Conservation (phyloP, 2,888 invertebrate species). For the Acheta domesticus region DNA sequence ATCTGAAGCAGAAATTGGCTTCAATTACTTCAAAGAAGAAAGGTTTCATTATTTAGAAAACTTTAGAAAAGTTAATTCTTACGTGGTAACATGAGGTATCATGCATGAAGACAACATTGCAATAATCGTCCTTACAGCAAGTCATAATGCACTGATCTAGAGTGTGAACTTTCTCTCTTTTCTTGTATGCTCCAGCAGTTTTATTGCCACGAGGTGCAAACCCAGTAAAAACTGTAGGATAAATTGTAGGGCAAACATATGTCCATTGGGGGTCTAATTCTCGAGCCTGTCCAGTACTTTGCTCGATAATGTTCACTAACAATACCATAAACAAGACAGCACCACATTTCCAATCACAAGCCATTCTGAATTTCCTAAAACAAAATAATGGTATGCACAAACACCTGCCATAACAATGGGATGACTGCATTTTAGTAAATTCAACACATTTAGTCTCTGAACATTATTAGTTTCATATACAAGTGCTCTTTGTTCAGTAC, state of each 20-base stretch:
- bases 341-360: neutral
- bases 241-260: conserved; percentile 35
- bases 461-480: no score
- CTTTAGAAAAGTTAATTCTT: conserved; percentile 29
- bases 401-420: neutral
- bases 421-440: neutral
- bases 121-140: conserved; percentile 63
- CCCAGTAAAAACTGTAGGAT: conserved; percentile 33
- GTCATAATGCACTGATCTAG: conserved; percentile 63
- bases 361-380: neutral
- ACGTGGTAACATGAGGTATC: conserved; percentile 75
- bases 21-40: neutral
- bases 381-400: neutral
- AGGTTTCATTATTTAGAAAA: no score
- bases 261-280: conserved; percentile 32
- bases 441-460: no score
- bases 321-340: neutral
- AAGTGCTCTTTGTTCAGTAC: no score
- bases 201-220: conserved; percentile 39
- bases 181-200: conserved; percentile 40
- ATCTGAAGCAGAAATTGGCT: conserved; percentile 38
- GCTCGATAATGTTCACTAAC: neutral
- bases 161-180: conserved; percentile 37
- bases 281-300: conserved; percentile 20
- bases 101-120: conserved; percentile 76